Evolutionary conservation across 2,113 vertebrate genomes (phyloP).

Genomic region (Periophthalmus modestus): DNA sequence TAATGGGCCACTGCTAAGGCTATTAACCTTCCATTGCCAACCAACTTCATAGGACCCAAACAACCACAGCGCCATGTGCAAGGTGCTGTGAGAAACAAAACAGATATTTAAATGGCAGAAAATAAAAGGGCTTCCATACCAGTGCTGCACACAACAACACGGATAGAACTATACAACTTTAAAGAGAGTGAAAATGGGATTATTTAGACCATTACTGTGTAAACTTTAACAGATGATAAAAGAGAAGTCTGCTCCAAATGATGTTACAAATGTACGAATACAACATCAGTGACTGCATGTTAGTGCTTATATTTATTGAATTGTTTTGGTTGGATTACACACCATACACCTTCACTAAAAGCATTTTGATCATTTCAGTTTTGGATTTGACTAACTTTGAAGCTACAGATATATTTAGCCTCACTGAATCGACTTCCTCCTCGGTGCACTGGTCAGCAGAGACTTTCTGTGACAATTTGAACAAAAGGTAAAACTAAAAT

Average conservation of each 20-base stretch:
- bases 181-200: neutral
- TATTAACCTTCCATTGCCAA: slow-evolving; percentile 14
- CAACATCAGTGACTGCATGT: neutral
- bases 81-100: neutral
- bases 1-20: slow-evolving; percentile 44
- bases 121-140: neutral
- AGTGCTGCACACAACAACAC: neutral
- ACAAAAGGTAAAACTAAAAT: too few species aligned
- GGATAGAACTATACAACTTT: neutral
- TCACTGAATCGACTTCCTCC: too few species aligned
- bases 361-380: too few species aligned
- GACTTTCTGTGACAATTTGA: too few species aligned
- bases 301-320: neutral
- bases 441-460: too few species aligned
- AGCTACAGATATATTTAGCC: too few species aligned
- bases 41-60: neutral
- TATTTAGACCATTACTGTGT: neutral
- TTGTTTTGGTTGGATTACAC: too few species aligned
- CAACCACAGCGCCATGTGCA: neutral
- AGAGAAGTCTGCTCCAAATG: too few species aligned
- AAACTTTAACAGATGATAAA: neutral
- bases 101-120: neutral
- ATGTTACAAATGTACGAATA: too few species aligned
- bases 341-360: too few species aligned
- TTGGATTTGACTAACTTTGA: too few species aligned